Evolutionary conservation across 2,888 invertebrate genomes (phyloP).

Genomic region (Drosophila hawaiiensis): DNA sequence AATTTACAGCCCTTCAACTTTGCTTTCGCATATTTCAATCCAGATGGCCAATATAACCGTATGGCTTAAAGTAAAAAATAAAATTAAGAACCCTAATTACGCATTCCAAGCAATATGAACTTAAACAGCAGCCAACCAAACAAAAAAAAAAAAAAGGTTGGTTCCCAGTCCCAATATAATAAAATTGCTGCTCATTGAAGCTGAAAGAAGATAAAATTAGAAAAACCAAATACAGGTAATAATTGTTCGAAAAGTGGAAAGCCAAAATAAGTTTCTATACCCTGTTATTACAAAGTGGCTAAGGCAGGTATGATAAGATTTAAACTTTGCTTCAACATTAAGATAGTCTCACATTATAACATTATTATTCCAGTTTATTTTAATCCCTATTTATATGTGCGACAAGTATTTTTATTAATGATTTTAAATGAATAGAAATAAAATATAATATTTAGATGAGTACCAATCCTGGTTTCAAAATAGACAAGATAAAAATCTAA

Average conservation of each 20-base stretch:
- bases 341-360: background rate
- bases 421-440: background rate
- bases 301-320: no score
- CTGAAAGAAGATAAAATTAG: slow-evolving; percentile 54
- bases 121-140: slow-evolving; percentile 18
- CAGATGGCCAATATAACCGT: slow-evolving; percentile 3
- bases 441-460: background rate
- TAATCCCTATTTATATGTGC: background rate
- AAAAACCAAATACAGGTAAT: slow-evolving; percentile 42
- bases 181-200: slow-evolving; percentile 45
- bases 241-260: slow-evolving; percentile 38
- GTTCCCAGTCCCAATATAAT: slow-evolving; percentile 15
- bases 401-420: background rate
- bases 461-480: background rate
- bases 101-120: slow-evolving; percentile 47
- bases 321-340: background rate
- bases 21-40: slow-evolving; percentile 1
- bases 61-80: slow-evolving; percentile 1
- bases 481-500: background rate
- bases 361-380: background rate
- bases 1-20: slow-evolving; percentile 4
- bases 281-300: background rate
- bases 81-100: slow-evolving; percentile 62
- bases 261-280: slow-evolving; percentile 21
- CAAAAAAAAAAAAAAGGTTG: slow-evolving; percentile 56